Evolutionary conservation across 1,140 invertebrate genomes (phyloP).

Genomic region (Dryas iulia): DNA sequence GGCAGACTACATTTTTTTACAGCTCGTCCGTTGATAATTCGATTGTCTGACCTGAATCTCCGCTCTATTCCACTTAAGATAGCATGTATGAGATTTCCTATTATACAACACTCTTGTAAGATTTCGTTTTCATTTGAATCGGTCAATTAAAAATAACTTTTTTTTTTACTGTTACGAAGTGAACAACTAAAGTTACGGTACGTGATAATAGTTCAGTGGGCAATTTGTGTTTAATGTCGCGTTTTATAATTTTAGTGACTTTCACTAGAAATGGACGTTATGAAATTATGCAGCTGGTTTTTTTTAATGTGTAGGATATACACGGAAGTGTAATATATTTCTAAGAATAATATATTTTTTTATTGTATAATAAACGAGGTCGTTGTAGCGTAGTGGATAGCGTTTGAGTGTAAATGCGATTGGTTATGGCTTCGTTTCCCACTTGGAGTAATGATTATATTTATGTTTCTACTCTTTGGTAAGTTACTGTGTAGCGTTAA

Average conservation of each 20-base stretch:
- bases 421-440: too few species aligned
- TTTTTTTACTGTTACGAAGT: constrained; percentile 26
- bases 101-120: constrained; percentile 30
- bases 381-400: too few species aligned
- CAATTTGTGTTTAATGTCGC: constrained; percentile 23
- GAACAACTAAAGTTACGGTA: constrained; percentile 32
- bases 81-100: constrained; percentile 25
- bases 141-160: constrained; percentile 31
- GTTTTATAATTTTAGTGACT: constrained; percentile 24
- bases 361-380: too few species aligned
- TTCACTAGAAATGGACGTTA: constrained; percentile 18
- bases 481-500: too few species aligned
- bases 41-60: constrained; percentile 27
- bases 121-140: constrained; percentile 37
- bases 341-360: too few species aligned
- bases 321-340: neutral
- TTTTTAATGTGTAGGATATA: neutral
- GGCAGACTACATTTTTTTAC: neutral
- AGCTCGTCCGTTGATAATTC: constrained; percentile 8
- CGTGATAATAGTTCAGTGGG: constrained; percentile 18
- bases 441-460: too few species aligned
- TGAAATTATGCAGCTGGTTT: neutral
- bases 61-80: constrained; percentile 6
- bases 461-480: too few species aligned
- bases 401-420: too few species aligned